These are phyloP conservation scores for Etia nguti DNA, from an alignment of 2,113 vertebrate species.

Conservation along the genomic window DNA sequence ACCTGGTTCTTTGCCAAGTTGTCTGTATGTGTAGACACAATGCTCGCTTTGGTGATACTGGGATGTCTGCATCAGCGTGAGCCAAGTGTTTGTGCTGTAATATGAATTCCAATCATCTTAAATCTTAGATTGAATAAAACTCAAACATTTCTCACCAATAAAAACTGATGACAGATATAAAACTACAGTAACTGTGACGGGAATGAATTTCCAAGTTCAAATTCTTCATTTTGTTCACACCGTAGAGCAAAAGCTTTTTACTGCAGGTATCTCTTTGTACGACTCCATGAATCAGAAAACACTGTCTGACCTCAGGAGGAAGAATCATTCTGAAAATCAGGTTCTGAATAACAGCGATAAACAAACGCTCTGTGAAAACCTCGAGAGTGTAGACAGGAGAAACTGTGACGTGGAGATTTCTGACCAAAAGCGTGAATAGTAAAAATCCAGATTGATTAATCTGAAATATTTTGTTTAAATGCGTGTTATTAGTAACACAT, in stretches of 20 bases:
- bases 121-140: neutral
- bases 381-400: neutral
- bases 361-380: neutral
- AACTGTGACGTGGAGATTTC: neutral
- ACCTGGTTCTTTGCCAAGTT: neutral
- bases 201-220: neutral
- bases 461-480: neutral
- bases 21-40: neutral
- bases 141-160: neutral
- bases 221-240: no score
- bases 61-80: neutral
- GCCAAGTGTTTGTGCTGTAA: neutral
- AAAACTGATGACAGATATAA: neutral
- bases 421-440: fast-evolving
- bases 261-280: neutral
- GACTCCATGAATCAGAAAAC: neutral
- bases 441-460: neutral
- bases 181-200: neutral
- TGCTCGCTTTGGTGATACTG: fast-evolving
- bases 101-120: neutral
- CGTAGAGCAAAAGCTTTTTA: neutral
- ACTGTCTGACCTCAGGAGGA: neutral
- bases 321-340: fast-evolving
- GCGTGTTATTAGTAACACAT: neutral
- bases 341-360: neutral